Evolutionary conservation across 2,888 invertebrate genomes (phyloP).

Genomic region (Macropis europaea): DNA sequence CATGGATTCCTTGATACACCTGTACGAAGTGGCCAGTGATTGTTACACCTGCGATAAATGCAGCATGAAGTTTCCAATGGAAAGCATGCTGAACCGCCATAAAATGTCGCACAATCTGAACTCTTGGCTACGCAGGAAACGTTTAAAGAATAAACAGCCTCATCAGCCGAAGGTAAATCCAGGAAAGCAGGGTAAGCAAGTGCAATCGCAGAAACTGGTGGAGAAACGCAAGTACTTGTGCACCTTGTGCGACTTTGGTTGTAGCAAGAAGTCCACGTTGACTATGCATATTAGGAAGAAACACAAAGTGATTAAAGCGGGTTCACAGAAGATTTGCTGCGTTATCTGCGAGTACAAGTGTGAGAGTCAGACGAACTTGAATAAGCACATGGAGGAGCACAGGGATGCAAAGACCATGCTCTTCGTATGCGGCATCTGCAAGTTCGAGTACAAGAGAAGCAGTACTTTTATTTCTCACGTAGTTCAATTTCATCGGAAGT

Average conservation of each 20-base stretch:
- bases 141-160: background rate
- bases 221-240: slow-evolving; percentile 45
- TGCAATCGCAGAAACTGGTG: background rate
- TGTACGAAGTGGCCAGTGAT: slow-evolving; percentile 29
- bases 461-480: slow-evolving; percentile 57
- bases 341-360: slow-evolving; percentile 10
- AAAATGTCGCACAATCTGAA: slow-evolving; percentile 49
- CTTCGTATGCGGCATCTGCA: slow-evolving; percentile 57
- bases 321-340: background rate
- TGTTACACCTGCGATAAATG: slow-evolving; percentile 67
- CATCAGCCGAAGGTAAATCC: background rate
- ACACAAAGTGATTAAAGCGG: slow-evolving; percentile 31
- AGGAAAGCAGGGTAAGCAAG: background rate
- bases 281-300: slow-evolving; percentile 52
- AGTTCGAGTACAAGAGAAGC: slow-evolving; percentile 60
- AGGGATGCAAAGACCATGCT: slow-evolving; percentile 2
- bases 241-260: slow-evolving; percentile 56
- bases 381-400: slow-evolving; percentile 25
- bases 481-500: slow-evolving; percentile 39
- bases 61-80: slow-evolving; percentile 66
- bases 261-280: slow-evolving; percentile 40
- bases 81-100: slow-evolving; percentile 69
- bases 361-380: background rate
- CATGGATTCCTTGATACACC: background rate
- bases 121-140: slow-evolving; percentile 23